A percentile compares a stretch with the other conserved stretches of the same genome.
Evolutionary conservation across 1,140 invertebrate genomes (phyloP).

Genomic region (Mamestra configurata): DNA sequence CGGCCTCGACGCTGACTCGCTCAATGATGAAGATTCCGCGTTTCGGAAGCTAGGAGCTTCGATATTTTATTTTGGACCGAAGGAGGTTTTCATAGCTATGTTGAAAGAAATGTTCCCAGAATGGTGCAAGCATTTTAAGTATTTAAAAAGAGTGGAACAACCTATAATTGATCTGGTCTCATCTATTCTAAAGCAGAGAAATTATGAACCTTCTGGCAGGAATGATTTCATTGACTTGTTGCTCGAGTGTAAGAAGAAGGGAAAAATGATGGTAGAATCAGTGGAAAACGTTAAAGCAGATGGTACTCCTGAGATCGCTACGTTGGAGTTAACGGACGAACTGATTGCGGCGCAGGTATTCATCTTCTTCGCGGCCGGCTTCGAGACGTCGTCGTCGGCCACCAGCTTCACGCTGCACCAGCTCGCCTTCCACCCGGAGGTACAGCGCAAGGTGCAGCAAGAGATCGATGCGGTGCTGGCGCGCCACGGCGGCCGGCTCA

Average conservation of each 20-base stretch:
- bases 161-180: conserved; percentile 56
- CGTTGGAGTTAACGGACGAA: conserved; percentile 62
- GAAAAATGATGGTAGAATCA: conserved; percentile 68
- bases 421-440: conserved; percentile 88
- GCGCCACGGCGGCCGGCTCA: conserved; percentile 70
- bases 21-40: conserved; percentile 74
- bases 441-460: conserved; percentile 87
- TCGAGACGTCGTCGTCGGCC: conserved; percentile 89
- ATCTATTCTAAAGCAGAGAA: conserved; percentile 58
- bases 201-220: conserved; percentile 67
- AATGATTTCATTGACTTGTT: conserved; percentile 88
- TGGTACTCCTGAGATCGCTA: conserved; percentile 51
- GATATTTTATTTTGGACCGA: conserved; percentile 67
- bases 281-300: conserved; percentile 78
- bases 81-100: conserved; percentile 46
- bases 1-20: conserved; percentile 76
- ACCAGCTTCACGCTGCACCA: conserved; percentile 86
- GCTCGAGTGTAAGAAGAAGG: conserved; percentile 83
- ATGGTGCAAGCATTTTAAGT: conserved; percentile 58
- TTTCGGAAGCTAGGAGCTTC: conserved; percentile 75
- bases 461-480: conserved; percentile 86
- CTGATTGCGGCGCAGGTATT: conserved; percentile 86
- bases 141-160: conserved; percentile 51
- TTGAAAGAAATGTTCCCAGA: conserved; percentile 66
- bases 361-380: conserved; percentile 88